Percentiles rank a stretch among this genome's conserved stretches.
Evolutionary conservation across 2,797 vertebrate species (phyloP).

Genomic region (Coluber constrictor): DNA sequence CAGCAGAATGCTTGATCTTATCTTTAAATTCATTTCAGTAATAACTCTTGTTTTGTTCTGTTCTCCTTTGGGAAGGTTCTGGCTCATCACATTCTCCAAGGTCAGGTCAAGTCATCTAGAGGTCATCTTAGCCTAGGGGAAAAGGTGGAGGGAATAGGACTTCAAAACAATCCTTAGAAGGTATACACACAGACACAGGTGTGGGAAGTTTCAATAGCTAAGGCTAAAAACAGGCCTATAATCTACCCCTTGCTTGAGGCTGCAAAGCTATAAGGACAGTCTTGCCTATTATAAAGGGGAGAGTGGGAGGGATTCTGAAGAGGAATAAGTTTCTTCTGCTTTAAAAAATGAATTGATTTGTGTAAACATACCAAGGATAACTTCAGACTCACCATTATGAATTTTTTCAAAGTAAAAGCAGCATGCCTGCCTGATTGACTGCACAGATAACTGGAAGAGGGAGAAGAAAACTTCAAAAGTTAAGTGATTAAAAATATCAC

Average conservation of each 20-base stretch:
- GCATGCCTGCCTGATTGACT: not conserved
- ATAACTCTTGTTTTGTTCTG: not conserved
- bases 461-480: not conserved
- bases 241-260: constrained; percentile 45
- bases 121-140: constrained; percentile 36
- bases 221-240: constrained; percentile 24
- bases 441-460: not conserved
- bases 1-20: not conserved
- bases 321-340: not conserved
- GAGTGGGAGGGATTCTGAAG: constrained; percentile 5
- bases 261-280: constrained; percentile 25
- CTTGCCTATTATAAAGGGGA: constrained; percentile 40
- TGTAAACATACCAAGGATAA: constrained; percentile 15
- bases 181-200: constrained; percentile 39
- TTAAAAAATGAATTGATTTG: constrained; percentile 10
- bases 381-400: constrained; percentile 20
- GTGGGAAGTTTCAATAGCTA: constrained; percentile 38
- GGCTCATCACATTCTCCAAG: constrained; percentile 34
- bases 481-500: not conserved
- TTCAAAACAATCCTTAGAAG: constrained; percentile 35
- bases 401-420: not conserved
- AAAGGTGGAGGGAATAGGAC: not conserved
- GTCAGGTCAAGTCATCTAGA: constrained; percentile 16
- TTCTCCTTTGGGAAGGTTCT: constrained; percentile 28
- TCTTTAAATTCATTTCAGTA: constrained; percentile 7